phyloP scores from a whole-genome alignment of 2,113 vertebrate species.

The rabbit (Oryctolagus cuniculus) region mOryCun1.1 NC_091445.1:83580501-83581000 shows the following conservation, averaged over 20 bases:
- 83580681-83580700: not conserved
- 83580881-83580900: not conserved
- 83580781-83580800: fast-evolving
- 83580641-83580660: not conserved
- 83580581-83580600: not conserved
- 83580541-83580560: not conserved
- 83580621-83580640: not conserved
- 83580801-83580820: not conserved
- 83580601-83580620: too few species aligned
- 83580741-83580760: not conserved
- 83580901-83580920: not conserved
- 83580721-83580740: not conserved
- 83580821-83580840: not conserved
- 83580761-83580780: not conserved
- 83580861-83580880: not conserved
- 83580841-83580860: not conserved
- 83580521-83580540: too few species aligned
- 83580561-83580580: too few species aligned
- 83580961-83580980: too few species aligned
- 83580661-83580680: not conserved
- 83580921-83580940: not conserved
- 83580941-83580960: too few species aligned
- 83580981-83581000: too few species aligned
- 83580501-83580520: too few species aligned
- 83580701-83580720: not conserved